Conservation (phyloP, 1,140 invertebrate species). For the Bombus waltoni region DNA sequence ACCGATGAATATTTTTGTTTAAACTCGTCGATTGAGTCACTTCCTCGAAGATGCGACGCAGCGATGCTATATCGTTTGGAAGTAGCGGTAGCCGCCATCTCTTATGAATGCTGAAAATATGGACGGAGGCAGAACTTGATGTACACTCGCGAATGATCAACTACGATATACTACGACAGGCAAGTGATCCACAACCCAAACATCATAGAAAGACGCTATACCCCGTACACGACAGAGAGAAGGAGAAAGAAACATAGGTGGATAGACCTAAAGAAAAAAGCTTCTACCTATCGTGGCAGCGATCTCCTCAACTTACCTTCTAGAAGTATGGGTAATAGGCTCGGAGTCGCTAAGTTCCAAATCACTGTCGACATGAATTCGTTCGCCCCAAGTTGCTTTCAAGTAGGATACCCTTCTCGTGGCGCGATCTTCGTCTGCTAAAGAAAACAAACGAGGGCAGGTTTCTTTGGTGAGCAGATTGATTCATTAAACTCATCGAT, state of each 20-base stretch:
- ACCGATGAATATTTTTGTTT: conserved; percentile 74
- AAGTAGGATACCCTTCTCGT: conserved; percentile 95
- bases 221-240: neutral
- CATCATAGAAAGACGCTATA: neutral
- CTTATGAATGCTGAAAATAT: conserved; percentile 85
- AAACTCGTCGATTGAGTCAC: conserved; percentile 78
- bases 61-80: conserved; percentile 88
- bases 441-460: conserved; percentile 51
- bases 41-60: conserved; percentile 89
- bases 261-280: neutral
- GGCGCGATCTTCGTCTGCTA: conserved; percentile 91
- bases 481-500: neutral
- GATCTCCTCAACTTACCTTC: conserved; percentile 82
- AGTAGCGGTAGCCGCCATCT: conserved; percentile 88
- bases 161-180: neutral
- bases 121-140: conserved; percentile 59
- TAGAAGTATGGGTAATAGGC: conserved; percentile 83
- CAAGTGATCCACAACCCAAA: neutral
- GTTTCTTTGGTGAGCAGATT: neutral
- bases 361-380: conserved; percentile 87
- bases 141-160: conserved; percentile 26
- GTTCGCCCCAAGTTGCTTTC: conserved; percentile 91
- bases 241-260: neutral
- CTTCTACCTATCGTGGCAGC: neutral
- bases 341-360: conserved; percentile 86